Evolutionary conservation across 2,888 invertebrate species (phyloP), one percentile per base, ranked within the genome.

Genomic region (Caenorhabditis sp.): DNA sequence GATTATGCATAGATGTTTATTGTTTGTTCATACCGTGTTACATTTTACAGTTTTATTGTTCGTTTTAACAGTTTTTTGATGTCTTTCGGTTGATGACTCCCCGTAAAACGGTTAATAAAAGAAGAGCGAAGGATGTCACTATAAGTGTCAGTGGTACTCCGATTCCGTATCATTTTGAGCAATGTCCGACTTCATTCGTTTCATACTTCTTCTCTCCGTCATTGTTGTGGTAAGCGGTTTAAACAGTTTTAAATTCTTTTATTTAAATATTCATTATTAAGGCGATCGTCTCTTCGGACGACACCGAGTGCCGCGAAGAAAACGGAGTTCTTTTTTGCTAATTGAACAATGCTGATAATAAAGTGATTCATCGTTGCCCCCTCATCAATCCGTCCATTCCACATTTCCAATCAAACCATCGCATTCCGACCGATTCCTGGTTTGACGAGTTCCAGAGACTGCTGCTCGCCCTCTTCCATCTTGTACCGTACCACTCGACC

Each of bases 341-440:
- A 61, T n/a, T 26, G 5, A 32, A 47, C n/a, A 58, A 44, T 28
- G 2, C 13, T 26, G 47, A 20, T 56, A 58, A 40, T 40, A 13
- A 40, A 40, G 40, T 40, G 13, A 8, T 40, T 40, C 13, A 11
- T 40, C 13, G 13, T 40, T 32, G 32, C 9, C 32, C 9, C 9
- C 32, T 32, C 9, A 32, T 32, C 32, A 40, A 11, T 13, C 40
- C 40, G 26, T 20, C 58, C 60, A 61, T 22, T 47, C 9, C 24
- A 47, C 15, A 20, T 58, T 26, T 13, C 44, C n/a, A 69, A 37
- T 53, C n/a, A 69, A 37, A 51, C 24, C n/a, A 85, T 68, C 4
- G 87, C 83, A 72, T 87, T 87, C 55, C 86, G 64, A 55, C 87
- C 87, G 32, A 78, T 76, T 40, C 78, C 67, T 1, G 87, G 87